Percentiles rank a stretch among this genome's conserved stretches.
Evolutionary conservation across 92 coral and sea anemone genomes (phyloP).

Genomic region (Zoanthus gigantus): DNA sequence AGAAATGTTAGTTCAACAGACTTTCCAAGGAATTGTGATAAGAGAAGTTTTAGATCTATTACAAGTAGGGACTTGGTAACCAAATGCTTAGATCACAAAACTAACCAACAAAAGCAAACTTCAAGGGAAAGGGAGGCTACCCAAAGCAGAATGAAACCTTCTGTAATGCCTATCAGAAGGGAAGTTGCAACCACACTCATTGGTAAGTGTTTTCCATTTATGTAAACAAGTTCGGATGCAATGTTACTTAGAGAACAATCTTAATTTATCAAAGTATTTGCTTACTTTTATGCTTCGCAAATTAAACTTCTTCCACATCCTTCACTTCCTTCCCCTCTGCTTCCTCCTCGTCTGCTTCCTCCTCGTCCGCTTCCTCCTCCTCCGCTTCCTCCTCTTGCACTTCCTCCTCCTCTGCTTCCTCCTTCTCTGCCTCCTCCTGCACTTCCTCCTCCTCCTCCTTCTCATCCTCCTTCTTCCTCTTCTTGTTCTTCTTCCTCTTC

Average conservation of each 20-base stretch:
- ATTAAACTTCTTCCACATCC: neutral
- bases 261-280: too few relatives aligned
- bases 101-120: neutral
- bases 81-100: neutral
- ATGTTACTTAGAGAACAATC: too few relatives aligned
- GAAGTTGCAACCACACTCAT: neutral
- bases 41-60: neutral
- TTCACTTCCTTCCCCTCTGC: neutral
- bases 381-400: neutral
- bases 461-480: too few relatives aligned
- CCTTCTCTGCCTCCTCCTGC: neutral
- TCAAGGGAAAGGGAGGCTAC: neutral
- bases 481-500: too few relatives aligned
- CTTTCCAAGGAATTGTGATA: neutral
- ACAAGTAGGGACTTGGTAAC: neutral
- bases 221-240: too few relatives aligned
- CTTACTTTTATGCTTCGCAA: too few relatives aligned
- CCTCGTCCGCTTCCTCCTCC: too few relatives aligned
- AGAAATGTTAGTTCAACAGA: constrained; percentile 5
- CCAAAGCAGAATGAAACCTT: constrained; percentile 2
- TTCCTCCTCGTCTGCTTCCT: neutral
- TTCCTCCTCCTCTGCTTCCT: neutral
- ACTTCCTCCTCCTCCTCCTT: too few relatives aligned
- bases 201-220: neutral
- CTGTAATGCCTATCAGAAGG: constrained; percentile 8